Evolutionary conservation across 37 sponge, comb jelly and placozoan species (phyloP), one percentile per base, ranked within the genome.

Genomic region (Beroe forskalii): DNA sequence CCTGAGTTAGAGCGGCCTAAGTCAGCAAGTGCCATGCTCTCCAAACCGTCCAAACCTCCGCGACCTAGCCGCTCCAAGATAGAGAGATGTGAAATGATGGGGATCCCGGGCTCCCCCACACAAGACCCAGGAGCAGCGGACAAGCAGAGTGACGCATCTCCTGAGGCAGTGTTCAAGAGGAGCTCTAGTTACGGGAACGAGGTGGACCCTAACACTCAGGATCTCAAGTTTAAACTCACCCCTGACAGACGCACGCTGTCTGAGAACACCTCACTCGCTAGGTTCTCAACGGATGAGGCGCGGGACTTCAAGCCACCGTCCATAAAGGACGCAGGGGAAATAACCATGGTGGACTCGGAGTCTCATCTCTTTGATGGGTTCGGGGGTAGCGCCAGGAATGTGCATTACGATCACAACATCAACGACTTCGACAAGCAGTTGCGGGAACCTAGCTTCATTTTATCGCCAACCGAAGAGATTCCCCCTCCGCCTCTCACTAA

Each of bases 31-130:
- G 86, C 86, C 0, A 80, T 80, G 86, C 48, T 80, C 28, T 80
- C 86, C 35, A 80, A 80, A 27, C 86, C 86, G 14, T 80, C 86
- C 28, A 80, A 80, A 80, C 86, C 86, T n/a, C 86, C 86, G 25
- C 12, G 86, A 80, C 86, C 86, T 12, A 80, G 86, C 40, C 44
- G 55, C 0, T 80, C 86, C 27, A 80, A 80, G 55, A n/a, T 80
- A 9, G 86, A 80, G 30, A 33, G 72, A 31, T 64, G 66, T 64
- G 40, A 32, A 22, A 72, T 72, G 76, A 41, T 80, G 31, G 86
- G 55, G 1, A 36, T 38, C 4, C 40, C 38, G 40, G 38, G 38
- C 6, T 22, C 38, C 8, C 40, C 38, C 6, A 35, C 40, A 6
- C n/a, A 44, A 2, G 12, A 23, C 14, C 12, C 40, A 9, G 55